Evolutionary conservation across 2,888 invertebrate species (phyloP), one percentile per base, ranked within the genome.

Genomic region (Xestobium rufovillosum): DNA sequence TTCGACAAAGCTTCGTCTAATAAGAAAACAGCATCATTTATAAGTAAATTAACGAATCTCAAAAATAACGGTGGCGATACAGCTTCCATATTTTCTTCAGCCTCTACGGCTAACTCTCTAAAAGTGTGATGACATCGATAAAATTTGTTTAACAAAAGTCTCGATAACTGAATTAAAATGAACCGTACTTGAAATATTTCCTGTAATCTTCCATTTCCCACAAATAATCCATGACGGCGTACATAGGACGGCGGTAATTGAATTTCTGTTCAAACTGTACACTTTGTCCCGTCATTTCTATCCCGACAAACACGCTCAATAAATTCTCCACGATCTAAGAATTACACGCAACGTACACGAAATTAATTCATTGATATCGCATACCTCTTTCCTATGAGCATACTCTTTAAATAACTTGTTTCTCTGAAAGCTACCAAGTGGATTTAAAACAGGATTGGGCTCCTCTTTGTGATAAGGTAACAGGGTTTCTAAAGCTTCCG

Each of bases 261-360:
- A 96, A 96, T 67, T 95, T 96, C 64, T 95, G 91, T 60, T 95
- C 95, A 60, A 95, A 95, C 55, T 89, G 85, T 12, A 95, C 94
- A 56, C 84, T 88, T 61, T 94, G 89, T 0, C 95, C 95, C 0
- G 94, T 94, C 88, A 94, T 89, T 69, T 96, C 95, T 42, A 96
- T 96, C 46, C 88, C 86, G n/a, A 96, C 94, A 63, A 95, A 96
- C 4, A 96, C 92, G 57, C 89, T 79, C 37, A 95, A 67, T 15
- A 96, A 68, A 57, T 81, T 84, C 28, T 78, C 72, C 8, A 88
- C 82, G 39, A 95, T 74, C 75, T 92, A 63, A 52, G 71, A 47
- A 35, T 31, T 23, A 38, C 42, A 34, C 26, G 27, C 14, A 27
- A 12, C 32, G 31, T 14, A 38, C 19, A 34, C 23, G 3, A 10